Evolutionary conservation across 2,113 vertebrate species (phyloP).

Genomic region (Marmota monax): DNA sequence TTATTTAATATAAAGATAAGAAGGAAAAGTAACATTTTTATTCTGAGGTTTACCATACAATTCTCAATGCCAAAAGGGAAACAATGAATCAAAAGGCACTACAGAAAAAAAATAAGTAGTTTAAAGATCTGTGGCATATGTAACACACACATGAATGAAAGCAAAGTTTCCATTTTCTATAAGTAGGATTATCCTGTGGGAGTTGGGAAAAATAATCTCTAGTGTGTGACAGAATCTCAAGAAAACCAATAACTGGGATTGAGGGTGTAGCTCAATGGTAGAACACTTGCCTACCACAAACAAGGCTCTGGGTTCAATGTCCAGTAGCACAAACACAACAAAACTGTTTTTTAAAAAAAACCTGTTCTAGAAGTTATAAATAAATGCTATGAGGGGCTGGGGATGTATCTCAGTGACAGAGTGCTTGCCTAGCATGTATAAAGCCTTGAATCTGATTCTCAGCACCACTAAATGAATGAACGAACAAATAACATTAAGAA

Average conservation of each 20-base stretch:
- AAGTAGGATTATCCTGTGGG: conserved; percentile 35
- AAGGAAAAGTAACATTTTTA: neutral
- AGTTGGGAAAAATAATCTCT: conserved; percentile 45
- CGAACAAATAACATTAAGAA: conserved; percentile 10
- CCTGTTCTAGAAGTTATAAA: neutral
- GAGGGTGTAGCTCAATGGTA: neutral
- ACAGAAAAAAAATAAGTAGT: neutral
- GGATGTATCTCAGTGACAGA: neutral
- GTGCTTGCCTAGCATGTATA: neutral
- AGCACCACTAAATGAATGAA: neutral
- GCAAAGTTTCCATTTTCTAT: conserved; percentile 55
- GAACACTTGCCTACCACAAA: neutral
- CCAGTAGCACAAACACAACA: neutral
- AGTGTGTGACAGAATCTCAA: conserved; percentile 32
- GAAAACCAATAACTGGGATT: neutral
- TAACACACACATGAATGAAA: conserved; percentile 29
- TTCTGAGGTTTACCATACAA: neutral
- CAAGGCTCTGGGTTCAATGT: neutral
- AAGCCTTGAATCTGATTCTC: neutral
- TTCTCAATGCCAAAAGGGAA: conserved; percentile 21
- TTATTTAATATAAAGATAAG: neutral
- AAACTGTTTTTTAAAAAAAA: neutral
- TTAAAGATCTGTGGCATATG: neutral
- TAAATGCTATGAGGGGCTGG: neutral
- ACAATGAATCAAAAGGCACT: neutral